Conservation (phyloP, 64 coral and sea anemone species). For the Orbicella faveolata region DNA sequence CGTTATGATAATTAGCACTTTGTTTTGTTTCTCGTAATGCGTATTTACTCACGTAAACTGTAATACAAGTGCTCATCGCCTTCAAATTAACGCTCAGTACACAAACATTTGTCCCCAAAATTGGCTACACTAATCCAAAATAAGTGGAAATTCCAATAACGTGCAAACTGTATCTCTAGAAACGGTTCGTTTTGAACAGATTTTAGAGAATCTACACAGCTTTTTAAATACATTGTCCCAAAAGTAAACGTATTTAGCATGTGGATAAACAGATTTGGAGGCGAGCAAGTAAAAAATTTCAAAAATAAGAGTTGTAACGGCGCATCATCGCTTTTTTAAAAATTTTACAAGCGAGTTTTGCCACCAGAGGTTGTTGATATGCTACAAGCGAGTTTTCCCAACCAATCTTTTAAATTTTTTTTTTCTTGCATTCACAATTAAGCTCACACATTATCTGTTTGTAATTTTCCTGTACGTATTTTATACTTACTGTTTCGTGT, state of each 20-base stretch:
- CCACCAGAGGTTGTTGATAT: too few relatives aligned
- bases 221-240: slow-evolving; percentile 15
- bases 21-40: not conserved
- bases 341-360: too few relatives aligned
- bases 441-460: too few relatives aligned
- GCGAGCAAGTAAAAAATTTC: not conserved
- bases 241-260: not conserved
- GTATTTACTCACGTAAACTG: not conserved
- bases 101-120: not conserved
- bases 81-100: not conserved
- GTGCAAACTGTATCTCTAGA: not conserved
- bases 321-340: too few relatives aligned
- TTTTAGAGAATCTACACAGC: not conserved
- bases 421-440: too few relatives aligned
- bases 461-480: too few relatives aligned
- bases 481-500: too few relatives aligned
- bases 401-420: too few relatives aligned
- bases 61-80: slow-evolving; percentile 18
- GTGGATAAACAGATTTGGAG: slow-evolving; percentile 1
- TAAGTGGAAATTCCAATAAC: slow-evolving; percentile 9
- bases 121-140: not conserved
- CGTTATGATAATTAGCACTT: not conserved
- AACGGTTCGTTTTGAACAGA: slow-evolving; percentile 19
- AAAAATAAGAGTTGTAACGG: too few relatives aligned
- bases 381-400: too few relatives aligned